A percentile compares a stretch with the other conserved stretches of the same genome.
phyloP scores from a whole-genome alignment of 2,888 invertebrate genomes.

The Dorcus hopei region DNA sequence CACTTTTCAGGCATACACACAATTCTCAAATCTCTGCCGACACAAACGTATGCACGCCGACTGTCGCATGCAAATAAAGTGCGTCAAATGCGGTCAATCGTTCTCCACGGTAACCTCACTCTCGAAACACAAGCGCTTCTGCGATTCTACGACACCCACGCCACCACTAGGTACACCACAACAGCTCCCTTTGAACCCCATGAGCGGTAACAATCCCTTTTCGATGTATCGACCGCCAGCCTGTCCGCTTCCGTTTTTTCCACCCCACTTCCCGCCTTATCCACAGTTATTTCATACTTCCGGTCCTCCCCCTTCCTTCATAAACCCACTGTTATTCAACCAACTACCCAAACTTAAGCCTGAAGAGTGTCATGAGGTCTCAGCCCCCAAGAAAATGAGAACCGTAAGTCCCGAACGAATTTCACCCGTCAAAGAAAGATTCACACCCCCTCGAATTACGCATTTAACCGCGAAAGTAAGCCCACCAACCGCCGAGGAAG shows the following conservation, averaged over 20 bases:
- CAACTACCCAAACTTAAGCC: constrained; percentile 43
- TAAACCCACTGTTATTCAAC: constrained; percentile 65
- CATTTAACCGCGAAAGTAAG: constrained; percentile 56
- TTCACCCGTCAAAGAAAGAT: constrained; percentile 48
- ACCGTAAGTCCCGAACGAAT: constrained; percentile 34
- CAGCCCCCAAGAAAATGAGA: constrained; percentile 24
- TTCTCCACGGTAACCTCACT: constrained; percentile 90
- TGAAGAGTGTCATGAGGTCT: constrained; percentile 7
- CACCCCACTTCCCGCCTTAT: constrained; percentile 56
- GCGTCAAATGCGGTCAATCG: constrained; percentile 89
- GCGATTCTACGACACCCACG: constrained; percentile 72
- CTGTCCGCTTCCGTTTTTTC: constrained; percentile 58
- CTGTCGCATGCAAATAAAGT: constrained; percentile 91
- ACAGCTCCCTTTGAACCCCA: constrained; percentile 38
- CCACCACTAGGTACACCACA: constrained; percentile 42
- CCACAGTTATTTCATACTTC: constrained; percentile 48
- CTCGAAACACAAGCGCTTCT: constrained; percentile 94
- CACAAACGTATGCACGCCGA: constrained; percentile 98
- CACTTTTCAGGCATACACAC: constrained; percentile 83
- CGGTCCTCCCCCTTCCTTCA: constrained; percentile 55
- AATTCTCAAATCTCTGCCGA: constrained; percentile 99
- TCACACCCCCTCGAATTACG: constrained; percentile 57
- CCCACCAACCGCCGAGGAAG: constrained; percentile 66
- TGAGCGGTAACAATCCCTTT: constrained; percentile 56
- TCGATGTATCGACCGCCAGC: constrained; percentile 68